Base-by-base conservation (phyloP, 1,140 invertebrate genomes). In the Drosophila pallidifrons region DNA sequence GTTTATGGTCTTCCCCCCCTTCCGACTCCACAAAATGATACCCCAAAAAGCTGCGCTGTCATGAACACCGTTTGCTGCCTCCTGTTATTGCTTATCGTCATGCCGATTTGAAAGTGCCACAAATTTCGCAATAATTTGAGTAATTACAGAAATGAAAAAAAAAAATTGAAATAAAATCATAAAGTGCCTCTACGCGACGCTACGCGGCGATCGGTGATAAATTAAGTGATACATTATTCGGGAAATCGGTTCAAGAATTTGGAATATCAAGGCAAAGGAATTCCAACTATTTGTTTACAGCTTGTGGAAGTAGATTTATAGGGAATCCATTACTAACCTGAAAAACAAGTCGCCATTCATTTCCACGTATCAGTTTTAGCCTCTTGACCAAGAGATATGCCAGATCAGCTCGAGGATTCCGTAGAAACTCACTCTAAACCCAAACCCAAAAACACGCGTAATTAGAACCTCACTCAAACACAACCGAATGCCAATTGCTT, bases 341-440 rank as follows among this genome's bases (percentile, higher is more conserved):
- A 80, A 90, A 79, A 88, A 81, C 68, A 89, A 88, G 81, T 74
- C 81, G 81, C 81, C 85, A 88, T 81, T 88, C 81, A 88, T 88
- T 88, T 89, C 85, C 68, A 49, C 70, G 85, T 88, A 88, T 81
- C 70, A 77, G 46, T 63, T 63, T 25, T 30, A 51, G 10, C 2
- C 64, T 69, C 57, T 61, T 25, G 41, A 55, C 3, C 54, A 45
- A 20, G 41, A 1, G 46, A 15, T 32, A 25, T 20, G 54, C 8
- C 30, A 60, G 65, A 69, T 69, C 71, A 35, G 57, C 32, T 45
- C 11, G 51, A 75, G 66, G 66, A 61, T 70, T 67, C 8, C 67
- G 16, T 11, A 51, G 54, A 58, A 72, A 52, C 8, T 13, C 30
- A 11, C 7, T 52, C 15, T 15, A 10, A 38, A 38, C 6, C 35